Evolutionary conservation across 2,113 vertebrate species (phyloP), one percentile per base, ranked within the genome.

Genomic region (Cynocephalus volans): DNA sequence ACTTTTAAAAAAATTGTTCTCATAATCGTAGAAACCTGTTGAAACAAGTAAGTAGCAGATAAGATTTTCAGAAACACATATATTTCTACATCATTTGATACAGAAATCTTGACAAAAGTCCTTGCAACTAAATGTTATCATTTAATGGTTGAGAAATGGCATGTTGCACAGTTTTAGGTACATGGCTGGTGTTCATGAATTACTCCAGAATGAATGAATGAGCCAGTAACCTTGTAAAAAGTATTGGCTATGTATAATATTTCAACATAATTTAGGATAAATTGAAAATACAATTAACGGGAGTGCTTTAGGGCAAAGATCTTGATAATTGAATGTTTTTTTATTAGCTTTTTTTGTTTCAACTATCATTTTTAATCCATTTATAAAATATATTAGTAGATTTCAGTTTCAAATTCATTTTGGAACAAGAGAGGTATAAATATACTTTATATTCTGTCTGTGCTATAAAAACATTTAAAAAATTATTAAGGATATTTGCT

Each of bases 341-440:
- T 33, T 21, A 62, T 91, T 85, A 79, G 48, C 24, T 93, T 86
- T n/a, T 50, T 67, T 70, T 92, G 36, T 58, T 88, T 88, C 45
- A 91, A 50, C 21, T 87, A 73, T 60, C 17, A 76, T 80, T 88
- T 94, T 77, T n/a, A 93, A 64, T 67, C 15, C 1, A 52, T 82
- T 94, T 72, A 50, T 67, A 73, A 95, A 85, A 79, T 93, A 73
- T 12, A 4, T 90, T 60, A 82, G 62, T 88, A 80, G 14, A 93
- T 94, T 92, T 36, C 70, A 85, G 11, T 50, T 88, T 80, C 36
- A 85, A 88, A 92, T 88, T 64, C 17, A 83, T 82, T 96, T 97
- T 86, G 31, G 41, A 75, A 23, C 8, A 81, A 73, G 41, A 92
- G 36, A 17, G 24, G 2, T 94, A 54, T 79, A 96, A 76, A 88